Evolutionary conservation across 2,113 vertebrate species (phyloP).

Genomic region (Girardinichthys multiradiatus): DNA sequence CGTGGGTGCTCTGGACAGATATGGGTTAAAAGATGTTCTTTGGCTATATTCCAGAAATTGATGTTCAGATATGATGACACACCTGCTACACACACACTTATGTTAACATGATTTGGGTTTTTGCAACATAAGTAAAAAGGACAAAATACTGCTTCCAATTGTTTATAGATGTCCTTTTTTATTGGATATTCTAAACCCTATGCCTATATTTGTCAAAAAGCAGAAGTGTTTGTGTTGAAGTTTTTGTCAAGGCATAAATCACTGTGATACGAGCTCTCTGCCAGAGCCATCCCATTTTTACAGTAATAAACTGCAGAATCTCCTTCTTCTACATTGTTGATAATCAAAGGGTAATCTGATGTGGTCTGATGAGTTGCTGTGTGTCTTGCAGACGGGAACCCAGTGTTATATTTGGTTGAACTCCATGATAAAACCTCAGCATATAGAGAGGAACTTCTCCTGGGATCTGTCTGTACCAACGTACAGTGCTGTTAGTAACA

Average conservation of each 20-base stretch:
- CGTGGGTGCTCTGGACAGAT: too few species aligned
- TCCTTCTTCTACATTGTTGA: conserved; percentile 14
- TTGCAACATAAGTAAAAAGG: too few species aligned
- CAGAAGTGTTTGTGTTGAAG: not conserved
- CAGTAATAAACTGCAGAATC: conserved; percentile 74
- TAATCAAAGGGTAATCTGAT: not conserved
- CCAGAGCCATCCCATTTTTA: not conserved
- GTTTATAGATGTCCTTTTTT: too few species aligned
- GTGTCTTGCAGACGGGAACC: not conserved
- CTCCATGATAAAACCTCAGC: not conserved
- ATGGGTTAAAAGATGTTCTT: too few species aligned
- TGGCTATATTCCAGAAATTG: too few species aligned
- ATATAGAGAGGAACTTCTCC: not conserved
- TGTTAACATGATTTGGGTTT: too few species aligned
- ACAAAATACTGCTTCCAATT: too few species aligned
- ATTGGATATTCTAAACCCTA: too few species aligned
- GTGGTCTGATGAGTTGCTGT: not conserved
- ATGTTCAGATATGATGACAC: too few species aligned
- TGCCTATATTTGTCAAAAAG: too few species aligned
- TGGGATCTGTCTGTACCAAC: conserved; percentile 5
- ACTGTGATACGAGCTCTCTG: conserved; percentile 19
- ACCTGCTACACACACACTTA: too few species aligned
- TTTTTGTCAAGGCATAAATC: conserved; percentile 38
- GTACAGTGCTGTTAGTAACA: not conserved
- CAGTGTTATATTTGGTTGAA: not conserved